Conservation (phyloP, 2,888 invertebrate genomes). For the Odontomyia ornata region DNA sequence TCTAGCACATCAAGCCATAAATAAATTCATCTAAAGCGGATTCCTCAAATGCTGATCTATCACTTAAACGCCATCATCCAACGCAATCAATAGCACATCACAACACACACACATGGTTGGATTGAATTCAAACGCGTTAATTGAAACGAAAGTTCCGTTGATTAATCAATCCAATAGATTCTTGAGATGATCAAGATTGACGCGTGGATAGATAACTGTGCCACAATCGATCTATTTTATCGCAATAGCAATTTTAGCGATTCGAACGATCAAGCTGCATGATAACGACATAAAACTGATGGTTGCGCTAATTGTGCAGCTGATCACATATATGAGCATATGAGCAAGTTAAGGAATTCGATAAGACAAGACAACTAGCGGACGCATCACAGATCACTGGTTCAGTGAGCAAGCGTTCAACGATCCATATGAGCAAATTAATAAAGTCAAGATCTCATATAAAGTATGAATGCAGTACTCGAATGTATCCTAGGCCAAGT, state of each 20-base stretch:
- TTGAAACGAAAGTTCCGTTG: slow-evolving; percentile 34
- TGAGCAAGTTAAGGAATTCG: neutral
- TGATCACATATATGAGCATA: neutral
- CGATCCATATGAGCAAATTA: slow-evolving; percentile 25
- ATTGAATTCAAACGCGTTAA: neutral
- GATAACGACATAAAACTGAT: slow-evolving; percentile 37
- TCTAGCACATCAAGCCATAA: too few relatives aligned
- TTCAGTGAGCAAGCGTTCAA: neutral
- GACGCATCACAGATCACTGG: neutral
- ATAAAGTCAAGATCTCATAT: neutral
- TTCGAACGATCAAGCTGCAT: slow-evolving; percentile 1
- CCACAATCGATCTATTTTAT: slow-evolving; percentile 29
- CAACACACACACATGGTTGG: too few relatives aligned
- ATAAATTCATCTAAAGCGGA: too few relatives aligned
- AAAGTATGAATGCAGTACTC: too few relatives aligned
- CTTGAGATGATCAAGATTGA: slow-evolving; percentile 14
- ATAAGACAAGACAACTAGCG: slow-evolving; percentile 10
- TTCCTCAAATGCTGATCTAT: too few relatives aligned
- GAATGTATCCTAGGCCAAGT: neutral
- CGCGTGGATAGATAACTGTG: slow-evolving; percentile 42
- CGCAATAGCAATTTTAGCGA: slow-evolving; percentile 19
- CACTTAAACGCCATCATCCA: too few relatives aligned
- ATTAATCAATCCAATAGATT: slow-evolving; percentile 32
- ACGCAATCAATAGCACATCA: too few relatives aligned
- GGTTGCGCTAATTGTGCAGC: slow-evolving; percentile 35